Percentiles rank a stretch among this genome's conserved stretches.
Evolutionary conservation across 2,113 vertebrate species (phyloP).

Genomic region (Gallinago paraguaiae): DNA sequence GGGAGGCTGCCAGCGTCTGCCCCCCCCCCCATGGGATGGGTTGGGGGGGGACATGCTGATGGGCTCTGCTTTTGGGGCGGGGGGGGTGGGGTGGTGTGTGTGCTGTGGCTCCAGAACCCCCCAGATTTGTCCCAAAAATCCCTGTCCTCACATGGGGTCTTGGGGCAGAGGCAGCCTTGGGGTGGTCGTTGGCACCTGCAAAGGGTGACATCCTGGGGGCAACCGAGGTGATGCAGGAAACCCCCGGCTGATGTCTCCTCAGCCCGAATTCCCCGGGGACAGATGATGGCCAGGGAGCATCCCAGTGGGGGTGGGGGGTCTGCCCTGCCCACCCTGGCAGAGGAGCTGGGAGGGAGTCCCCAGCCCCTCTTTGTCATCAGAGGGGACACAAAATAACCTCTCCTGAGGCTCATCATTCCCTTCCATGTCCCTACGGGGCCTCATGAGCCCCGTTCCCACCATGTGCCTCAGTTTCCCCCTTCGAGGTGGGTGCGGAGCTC

Average conservation of each 20-base stretch:
- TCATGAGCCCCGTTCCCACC: not conserved
- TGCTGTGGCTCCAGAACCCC: not conserved
- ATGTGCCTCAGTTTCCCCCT: not conserved
- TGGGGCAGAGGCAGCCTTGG: not conserved
- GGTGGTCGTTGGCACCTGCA: accelerated
- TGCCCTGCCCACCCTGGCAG: not conserved
- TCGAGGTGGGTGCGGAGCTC: not conserved
- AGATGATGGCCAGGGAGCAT: not conserved
- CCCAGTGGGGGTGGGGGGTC: not conserved
- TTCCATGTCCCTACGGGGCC: accelerated
- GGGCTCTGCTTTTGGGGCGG: not conserved
- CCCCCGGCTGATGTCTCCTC: not conserved
- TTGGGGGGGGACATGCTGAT: accelerated
- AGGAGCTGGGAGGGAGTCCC: not conserved
- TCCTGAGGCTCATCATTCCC: accelerated
- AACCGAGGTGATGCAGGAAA: not conserved
- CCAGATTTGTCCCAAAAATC: not conserved
- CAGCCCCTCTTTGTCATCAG: not conserved
- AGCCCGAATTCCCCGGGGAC: not conserved
- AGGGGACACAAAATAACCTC: not conserved
- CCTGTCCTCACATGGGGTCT: accelerated
- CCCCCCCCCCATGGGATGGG: accelerated
- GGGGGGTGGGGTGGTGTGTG: not conserved
- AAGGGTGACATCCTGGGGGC: not conserved
- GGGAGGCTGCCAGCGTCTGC: not conserved